These are phyloP conservation scores for Perognathus longimembris DNA, from an alignment of 2,113 vertebrate species.

Conservation along the genomic window DNA sequence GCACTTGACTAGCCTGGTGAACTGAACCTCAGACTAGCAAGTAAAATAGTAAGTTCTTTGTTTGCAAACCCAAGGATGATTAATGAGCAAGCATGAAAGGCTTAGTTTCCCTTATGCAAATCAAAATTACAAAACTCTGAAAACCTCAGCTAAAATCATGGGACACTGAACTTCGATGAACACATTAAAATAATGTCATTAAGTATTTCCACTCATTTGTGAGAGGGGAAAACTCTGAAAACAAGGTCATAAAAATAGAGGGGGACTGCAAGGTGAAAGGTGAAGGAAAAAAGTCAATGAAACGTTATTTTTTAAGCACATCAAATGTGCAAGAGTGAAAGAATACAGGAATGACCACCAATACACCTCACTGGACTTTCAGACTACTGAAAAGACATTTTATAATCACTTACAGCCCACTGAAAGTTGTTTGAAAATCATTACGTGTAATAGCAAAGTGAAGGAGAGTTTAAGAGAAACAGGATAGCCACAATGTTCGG, in stretches of 20 bases:
- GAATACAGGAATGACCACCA: background rate
- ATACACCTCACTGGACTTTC: background rate
- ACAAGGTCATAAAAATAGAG: background rate
- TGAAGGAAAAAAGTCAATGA: background rate
- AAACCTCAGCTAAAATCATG: background rate
- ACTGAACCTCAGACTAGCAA: background rate
- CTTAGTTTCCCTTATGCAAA: background rate
- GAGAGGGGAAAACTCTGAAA: no score
- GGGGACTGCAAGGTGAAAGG: background rate
- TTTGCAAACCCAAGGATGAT: background rate
- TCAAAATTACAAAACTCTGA: background rate
- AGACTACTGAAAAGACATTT: background rate
- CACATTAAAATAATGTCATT: background rate
- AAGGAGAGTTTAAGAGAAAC: background rate
- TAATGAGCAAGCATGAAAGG: background rate
- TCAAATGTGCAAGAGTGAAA: background rate
- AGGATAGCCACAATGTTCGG: background rate
- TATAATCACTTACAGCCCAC: background rate
- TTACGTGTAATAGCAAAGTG: background rate
- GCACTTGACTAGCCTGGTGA: background rate
- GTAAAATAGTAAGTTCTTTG: background rate
- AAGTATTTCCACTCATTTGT: no score
- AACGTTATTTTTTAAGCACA: background rate
- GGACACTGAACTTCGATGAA: background rate
- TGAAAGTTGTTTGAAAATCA: background rate